Base-by-base conservation (phyloP, 2,113 vertebrate genomes). In the Varanus komodoensis region DNA sequence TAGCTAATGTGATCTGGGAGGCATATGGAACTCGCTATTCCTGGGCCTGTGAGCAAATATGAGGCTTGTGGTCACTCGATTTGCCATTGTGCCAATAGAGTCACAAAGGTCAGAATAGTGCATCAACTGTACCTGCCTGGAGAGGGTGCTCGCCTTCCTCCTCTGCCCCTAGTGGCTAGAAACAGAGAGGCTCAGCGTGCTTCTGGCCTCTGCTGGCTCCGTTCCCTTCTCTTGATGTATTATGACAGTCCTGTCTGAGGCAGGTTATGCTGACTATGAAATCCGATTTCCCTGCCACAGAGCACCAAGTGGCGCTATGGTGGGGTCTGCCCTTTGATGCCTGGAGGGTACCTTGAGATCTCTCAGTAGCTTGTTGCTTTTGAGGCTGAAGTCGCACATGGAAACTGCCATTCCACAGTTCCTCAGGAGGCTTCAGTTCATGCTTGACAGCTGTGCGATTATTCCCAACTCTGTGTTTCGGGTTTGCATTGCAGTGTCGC, bases 281-380 rank as follows among this genome's bases (percentile, higher is more conserved):
- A 67, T 78, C 91, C 0, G 0, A 1, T 90, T 85, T n/a, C 34
- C 77, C 77, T 67, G 19, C 88, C 25, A 44, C 4, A 8, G 71
- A 0, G 4, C 32, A 54, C 74, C 75, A 89, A 93, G 21, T 23
- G 74, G 17, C 84, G 88, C 6, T 85, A 8, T 23, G 68, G 78
- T 14, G 38, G 81, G 93, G 69, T 79, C 75, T 83, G 84, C 88
- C 2, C 2, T 52, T 82, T 84, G 86, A 17, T 87, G 17, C 8
- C 87, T 86, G 88, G 50, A 64, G 89, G 74, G 1, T 95, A 48
- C 91, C 92, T 94, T 95, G 88, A 94, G 77, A 87, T 91, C 48
- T 68, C 71, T 89, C 89, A 84, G 74, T 88, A 93, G 86, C 91
- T 95, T 67, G 34, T 89, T 88, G 14, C 83, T 94, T 96, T 95